phyloP scores from a whole-genome alignment of 2,113 vertebrate genomes.

The Smithornis capensis region DNA sequence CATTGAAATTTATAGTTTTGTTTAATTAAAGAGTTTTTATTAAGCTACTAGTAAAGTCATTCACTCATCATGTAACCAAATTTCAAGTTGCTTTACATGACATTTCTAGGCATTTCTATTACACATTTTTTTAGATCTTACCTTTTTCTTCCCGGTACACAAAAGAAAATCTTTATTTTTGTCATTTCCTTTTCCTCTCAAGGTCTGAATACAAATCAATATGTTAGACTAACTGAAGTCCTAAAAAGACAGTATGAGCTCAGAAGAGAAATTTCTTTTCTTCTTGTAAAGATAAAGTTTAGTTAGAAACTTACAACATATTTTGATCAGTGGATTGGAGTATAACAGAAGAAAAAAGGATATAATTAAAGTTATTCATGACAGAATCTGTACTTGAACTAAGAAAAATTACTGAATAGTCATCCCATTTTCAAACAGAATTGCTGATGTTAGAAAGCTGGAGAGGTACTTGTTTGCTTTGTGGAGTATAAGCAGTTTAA shows the following conservation, averaged over 20 bases:
- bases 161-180: neutral
- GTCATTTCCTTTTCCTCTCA: neutral
- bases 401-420: neutral
- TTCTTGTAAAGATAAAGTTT: neutral
- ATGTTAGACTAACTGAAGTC: neutral
- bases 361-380: neutral
- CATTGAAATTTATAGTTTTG: neutral
- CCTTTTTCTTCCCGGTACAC: neutral
- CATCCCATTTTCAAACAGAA: neutral
- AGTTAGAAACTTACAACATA: neutral
- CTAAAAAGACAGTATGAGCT: neutral
- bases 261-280: neutral
- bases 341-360: fast-evolving
- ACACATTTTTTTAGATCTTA: neutral
- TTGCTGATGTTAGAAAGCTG: neutral
- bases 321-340: neutral
- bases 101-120: neutral
- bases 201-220: neutral
- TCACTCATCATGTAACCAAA: neutral
- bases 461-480: neutral
- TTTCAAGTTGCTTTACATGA: neutral
- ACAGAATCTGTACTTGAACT: neutral
- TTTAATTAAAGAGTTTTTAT: neutral
- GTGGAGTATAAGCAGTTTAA: neutral
- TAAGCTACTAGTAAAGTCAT: neutral